phyloP scores from a whole-genome alignment of 2,888 invertebrate species.

The Apeira syringaria region DNA sequence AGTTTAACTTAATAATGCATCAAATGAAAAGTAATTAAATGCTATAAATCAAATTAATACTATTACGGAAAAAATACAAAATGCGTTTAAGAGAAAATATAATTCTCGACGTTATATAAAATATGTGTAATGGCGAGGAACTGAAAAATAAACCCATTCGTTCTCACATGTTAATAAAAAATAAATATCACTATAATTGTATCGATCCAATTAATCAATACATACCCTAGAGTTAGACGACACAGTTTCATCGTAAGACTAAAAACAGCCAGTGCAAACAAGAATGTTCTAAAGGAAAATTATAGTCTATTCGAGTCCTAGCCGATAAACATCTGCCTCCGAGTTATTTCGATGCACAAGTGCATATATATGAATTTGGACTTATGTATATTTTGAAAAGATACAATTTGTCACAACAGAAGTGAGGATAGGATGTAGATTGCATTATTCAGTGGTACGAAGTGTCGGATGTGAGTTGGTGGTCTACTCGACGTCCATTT shows the following conservation, averaged over 20 bases:
- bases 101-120: constrained; percentile 33
- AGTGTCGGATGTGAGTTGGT: constrained; percentile 17
- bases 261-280: constrained; percentile 32
- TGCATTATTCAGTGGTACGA: constrained; percentile 48
- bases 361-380: too few relatives aligned
- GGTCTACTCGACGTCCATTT: constrained; percentile 78
- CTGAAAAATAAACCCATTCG: constrained; percentile 35
- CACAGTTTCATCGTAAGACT: constrained; percentile 37
- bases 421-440: constrained; percentile 5
- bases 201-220: constrained; percentile 39
- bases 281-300: too few relatives aligned
- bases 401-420: too few relatives aligned
- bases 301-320: too few relatives aligned
- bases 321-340: too few relatives aligned
- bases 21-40: constrained; percentile 36
- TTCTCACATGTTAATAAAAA: constrained; percentile 47
- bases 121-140: constrained; percentile 39
- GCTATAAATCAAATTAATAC: constrained; percentile 39
- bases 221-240: constrained; percentile 31
- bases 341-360: too few relatives aligned
- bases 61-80: constrained; percentile 38
- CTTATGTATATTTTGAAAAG: too few relatives aligned
- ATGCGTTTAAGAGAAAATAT: constrained; percentile 36
- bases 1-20: constrained; percentile 38
- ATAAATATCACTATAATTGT: constrained; percentile 62